Base-by-base conservation (phyloP, 2,797 vertebrate species). In the Paguma larvata region DNA sequence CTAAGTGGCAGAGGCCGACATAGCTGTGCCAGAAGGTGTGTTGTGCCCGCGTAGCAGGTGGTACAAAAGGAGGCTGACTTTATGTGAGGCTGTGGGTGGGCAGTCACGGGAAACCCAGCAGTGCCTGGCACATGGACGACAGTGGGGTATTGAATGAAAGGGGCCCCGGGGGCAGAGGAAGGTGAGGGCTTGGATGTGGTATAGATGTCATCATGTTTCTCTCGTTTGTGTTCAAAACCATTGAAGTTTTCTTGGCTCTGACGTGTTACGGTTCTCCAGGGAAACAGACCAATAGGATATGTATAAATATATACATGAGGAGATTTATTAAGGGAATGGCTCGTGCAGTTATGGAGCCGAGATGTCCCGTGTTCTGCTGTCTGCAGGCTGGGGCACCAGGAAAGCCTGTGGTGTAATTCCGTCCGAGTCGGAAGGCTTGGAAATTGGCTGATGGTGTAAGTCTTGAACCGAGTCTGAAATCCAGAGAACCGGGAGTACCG, bases 211-310 rank as follows among this genome's bases (percentile, higher is more conserved):
- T 25, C 14, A 2, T 21, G 16, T 68, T 86, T 83, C 63, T 73
- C 15, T 91, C 13, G 44, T 90, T 46, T 27, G 18, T n/a, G 59
- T 34, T n/a, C 27, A 51, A 82, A 73, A 78, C 48, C 18, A 3
- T 0, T 38, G n/a, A 82, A 1, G 3, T 79, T 80, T 91, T 70
- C 46, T 94, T 93, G 87, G 59, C 67, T 72, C 95, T 79, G 63
- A 80, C 63, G 21, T 65, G 44, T 53, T 34, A 84, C 19, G 30
- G 30, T 72, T 85, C 30, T 79, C 63, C 73, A 65, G 53, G 85
- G 73, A 72, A 95, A 53, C 34, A 85, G 65, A 63, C 11, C 6
- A 15, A 12, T 62, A 53, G 62, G 10, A 32, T 72, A 32, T 56
- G 44, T 44, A 25, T 56, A 41, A 34, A 30, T 46, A 46, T 44